phyloP scores from a whole-genome alignment of 1,140 invertebrate genomes.

The Hyphantria cunea region DNA sequence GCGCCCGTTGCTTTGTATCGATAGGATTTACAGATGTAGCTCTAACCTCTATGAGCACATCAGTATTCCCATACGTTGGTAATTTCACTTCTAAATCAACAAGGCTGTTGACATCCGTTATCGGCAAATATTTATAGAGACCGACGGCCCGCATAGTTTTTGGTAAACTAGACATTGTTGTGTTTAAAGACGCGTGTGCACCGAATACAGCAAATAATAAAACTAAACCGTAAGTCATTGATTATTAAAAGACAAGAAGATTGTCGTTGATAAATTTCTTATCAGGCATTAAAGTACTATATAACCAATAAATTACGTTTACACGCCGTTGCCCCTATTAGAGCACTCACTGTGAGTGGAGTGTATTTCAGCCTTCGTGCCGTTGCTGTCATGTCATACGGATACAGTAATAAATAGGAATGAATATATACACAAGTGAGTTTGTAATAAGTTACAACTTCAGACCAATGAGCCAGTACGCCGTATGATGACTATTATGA shows the following conservation, averaged over 20 bases:
- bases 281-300: not conserved
- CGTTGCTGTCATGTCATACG: too few relatives aligned
- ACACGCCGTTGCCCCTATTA: too few relatives aligned
- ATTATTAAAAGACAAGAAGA: not conserved
- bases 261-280: too few relatives aligned
- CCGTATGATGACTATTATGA: too few relatives aligned
- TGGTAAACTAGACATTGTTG: conserved; percentile 50
- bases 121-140: conserved; percentile 70
- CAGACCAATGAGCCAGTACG: too few relatives aligned
- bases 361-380: too few relatives aligned
- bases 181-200: not conserved
- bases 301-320: too few relatives aligned
- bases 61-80: conserved; percentile 48
- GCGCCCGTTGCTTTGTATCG: conserved; percentile 64
- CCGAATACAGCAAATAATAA: not conserved
- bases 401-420: too few relatives aligned
- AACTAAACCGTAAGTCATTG: not conserved
- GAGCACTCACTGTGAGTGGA: too few relatives aligned
- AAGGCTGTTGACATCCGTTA: conserved; percentile 58
- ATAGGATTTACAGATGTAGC: conserved; percentile 69
- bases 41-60: conserved; percentile 68
- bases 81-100: conserved; percentile 60
- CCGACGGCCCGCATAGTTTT: conserved; percentile 68
- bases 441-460: too few relatives aligned
- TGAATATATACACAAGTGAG: too few relatives aligned